Evolutionary conservation across 2,797 vertebrate species (phyloP), one percentile per base, ranked within the genome.

Genomic region (Champsocephalus esox): DNA sequence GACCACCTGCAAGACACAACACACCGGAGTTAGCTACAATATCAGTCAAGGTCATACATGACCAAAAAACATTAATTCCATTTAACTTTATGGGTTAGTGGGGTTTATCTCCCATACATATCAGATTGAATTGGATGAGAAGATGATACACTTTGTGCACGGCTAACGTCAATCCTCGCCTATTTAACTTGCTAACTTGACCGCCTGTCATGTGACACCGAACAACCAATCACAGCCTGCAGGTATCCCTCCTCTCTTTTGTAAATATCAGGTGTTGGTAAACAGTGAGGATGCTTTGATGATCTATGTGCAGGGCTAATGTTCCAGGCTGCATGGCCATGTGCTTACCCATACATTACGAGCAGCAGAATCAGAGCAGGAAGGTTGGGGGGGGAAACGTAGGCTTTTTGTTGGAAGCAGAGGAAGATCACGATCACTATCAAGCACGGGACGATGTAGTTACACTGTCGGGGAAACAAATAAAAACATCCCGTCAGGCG

Each of bases 341-440:
- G 14, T 6, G 85, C 96, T 95, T 94, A 99, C 98, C 98, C 98
- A 45, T 99, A 99, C 0, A 99, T 80, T 76, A 97, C 3, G 1
- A 99, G 96, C 10, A 99, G 95, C 50, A 99, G 95, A 66, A 97
- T 93, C 56, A 99, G 81, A 4, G 98, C 97, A 0, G 98, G 98
- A 43, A 99, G 93, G 89, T 99, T 99, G 12, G 95, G 79, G 16
- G 96, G 95, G 3, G 98, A 99, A 64, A 99, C 98, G 0, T 99
- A 99, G 4, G 98, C 95, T 88, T 99, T 94, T 95, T 97, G 96
- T 92, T 99, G 97, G 92, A 99, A 99, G 93, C 96, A 96, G 90
- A 99, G 93, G 93, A 99, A 99, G 92, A 99, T 99, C 88, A 96
- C 83, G 28, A 98, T 94, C 72, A 99, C 97, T 50, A 99, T 92